Base-by-base conservation (phyloP, 2,888 invertebrate species). In the Malacosoma neustria region DNA sequence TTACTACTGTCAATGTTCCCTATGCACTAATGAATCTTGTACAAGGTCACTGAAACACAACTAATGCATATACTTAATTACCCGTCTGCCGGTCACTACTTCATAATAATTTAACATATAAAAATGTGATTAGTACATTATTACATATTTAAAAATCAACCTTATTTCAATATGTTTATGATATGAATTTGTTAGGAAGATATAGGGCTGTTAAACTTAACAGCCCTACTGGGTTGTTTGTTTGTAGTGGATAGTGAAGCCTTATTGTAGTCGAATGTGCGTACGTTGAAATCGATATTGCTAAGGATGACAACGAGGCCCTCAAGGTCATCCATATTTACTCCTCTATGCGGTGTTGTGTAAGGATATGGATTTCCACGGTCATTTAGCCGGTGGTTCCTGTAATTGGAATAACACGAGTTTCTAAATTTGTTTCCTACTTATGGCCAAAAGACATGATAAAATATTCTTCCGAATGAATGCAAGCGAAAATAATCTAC, bases 241-340 rank as follows among this genome's bases (percentile, higher is more conserved):
- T 22, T 22, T 22, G 55, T 47, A 44, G 57, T 65, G 68, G 63
- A 61, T 63, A 64, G 62, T 55, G 81, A 81, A 82, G 76, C 81
- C 80, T 54, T 79, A 81, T 61, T 70, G 71, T 70, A 65, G 70
- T 64, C 64, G 68, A 71, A 72, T 71, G 66, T 72, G 70, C 67
- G 72, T 77, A 70, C 70, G 73, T 71, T 60, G 62, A 74, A 80
- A 80, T 81, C 80, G 77, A 81, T 81, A 79, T 52, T 57, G 70
- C 70, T 22, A 22, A 22, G 22, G 77, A 72, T 68, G 71, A 72
- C 71, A 76, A 61, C 57, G 46, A 43, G 31, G 46, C 43, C 49
- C 60, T 70, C 79, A 80, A 81, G 80, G 81, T 63, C 71, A 56
- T 39, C 45, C 22, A 22, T 22, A 22, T 22, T 7, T n/a, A n/a